These are phyloP conservation scores for Hydropotes inermis DNA, from an alignment of 2,113 vertebrate genomes.

Conservation along the genomic window DNA sequence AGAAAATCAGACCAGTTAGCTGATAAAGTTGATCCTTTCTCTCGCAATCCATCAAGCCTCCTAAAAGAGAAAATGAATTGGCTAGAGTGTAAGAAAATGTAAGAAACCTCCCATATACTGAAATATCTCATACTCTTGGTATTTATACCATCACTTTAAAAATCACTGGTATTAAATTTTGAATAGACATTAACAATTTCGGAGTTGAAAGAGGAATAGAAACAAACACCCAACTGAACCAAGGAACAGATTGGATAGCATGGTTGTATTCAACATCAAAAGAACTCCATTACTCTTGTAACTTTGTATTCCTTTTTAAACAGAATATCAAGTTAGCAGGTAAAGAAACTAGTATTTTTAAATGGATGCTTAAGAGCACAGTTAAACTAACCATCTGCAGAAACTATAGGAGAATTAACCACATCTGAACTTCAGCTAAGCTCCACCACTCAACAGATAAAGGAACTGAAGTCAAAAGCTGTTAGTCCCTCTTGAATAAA, in stretches of 20 bases:
- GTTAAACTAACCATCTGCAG: background rate
- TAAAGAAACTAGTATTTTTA: background rate
- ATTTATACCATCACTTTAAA: slow-evolving; percentile 2
- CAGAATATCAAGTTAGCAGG: background rate
- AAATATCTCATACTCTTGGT: background rate
- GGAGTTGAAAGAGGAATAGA: background rate
- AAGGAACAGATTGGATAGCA: background rate
- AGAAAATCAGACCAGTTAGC: background rate
- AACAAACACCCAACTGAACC: background rate
- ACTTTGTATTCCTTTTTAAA: background rate
- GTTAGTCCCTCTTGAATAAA: background rate
- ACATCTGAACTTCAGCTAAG: slow-evolving; percentile 15
- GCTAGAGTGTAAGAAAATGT: slow-evolving; percentile 9
- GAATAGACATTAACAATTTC: background rate
- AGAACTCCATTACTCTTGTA: background rate
- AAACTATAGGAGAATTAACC: background rate
- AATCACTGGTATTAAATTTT: background rate
- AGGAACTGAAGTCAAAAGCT: slow-evolving; percentile 52
- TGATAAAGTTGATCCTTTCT: background rate
- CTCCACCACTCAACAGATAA: slow-evolving; percentile 19
- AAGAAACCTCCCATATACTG: background rate
- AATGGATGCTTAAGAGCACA: slow-evolving; percentile 3
- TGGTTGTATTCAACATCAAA: background rate
- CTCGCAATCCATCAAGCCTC: background rate
- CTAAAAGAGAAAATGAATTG: background rate